Conservation (phyloP, 2,888 invertebrate genomes). For the Hydriomena furcata region DNA sequence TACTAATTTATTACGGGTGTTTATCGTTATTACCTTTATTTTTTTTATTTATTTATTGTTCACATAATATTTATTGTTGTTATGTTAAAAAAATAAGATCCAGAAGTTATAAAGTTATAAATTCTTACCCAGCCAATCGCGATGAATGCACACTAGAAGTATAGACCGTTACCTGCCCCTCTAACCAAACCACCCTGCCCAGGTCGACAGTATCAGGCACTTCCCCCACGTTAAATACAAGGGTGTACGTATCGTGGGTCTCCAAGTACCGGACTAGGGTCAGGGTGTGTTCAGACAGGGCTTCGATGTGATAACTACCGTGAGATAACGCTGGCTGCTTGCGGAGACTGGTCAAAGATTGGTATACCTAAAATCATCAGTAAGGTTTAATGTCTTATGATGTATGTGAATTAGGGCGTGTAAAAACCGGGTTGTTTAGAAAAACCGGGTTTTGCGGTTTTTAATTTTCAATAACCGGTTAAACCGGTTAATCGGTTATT, state of each 20-base stretch:
- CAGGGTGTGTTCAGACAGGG: slow-evolving; percentile 51
- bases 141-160: slow-evolving; percentile 59
- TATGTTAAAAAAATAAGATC: too few species aligned
- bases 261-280: slow-evolving; percentile 51
- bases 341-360: slow-evolving; percentile 76
- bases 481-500: too few species aligned
- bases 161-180: slow-evolving; percentile 50
- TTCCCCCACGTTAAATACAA: slow-evolving; percentile 81
- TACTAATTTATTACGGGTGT: too few species aligned
- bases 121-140: slow-evolving; percentile 54
- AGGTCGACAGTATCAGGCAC: slow-evolving; percentile 65
- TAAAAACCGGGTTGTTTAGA: too few species aligned
- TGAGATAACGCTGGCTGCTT: slow-evolving; percentile 63
- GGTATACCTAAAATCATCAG: slow-evolving; percentile 71
- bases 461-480: too few species aligned
- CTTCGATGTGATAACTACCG: slow-evolving; percentile 60
- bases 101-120: too few species aligned
- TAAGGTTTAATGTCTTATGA: neutral
- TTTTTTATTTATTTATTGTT: too few species aligned
- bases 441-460: too few species aligned
- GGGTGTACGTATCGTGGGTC: slow-evolving; percentile 56
- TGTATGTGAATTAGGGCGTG: too few species aligned
- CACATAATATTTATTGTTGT: too few species aligned
- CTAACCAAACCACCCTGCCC: slow-evolving; percentile 39
- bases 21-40: too few species aligned